phyloP scores from a whole-genome alignment of 2,113 vertebrate genomes.

The Catharus fuscescens region DNA sequence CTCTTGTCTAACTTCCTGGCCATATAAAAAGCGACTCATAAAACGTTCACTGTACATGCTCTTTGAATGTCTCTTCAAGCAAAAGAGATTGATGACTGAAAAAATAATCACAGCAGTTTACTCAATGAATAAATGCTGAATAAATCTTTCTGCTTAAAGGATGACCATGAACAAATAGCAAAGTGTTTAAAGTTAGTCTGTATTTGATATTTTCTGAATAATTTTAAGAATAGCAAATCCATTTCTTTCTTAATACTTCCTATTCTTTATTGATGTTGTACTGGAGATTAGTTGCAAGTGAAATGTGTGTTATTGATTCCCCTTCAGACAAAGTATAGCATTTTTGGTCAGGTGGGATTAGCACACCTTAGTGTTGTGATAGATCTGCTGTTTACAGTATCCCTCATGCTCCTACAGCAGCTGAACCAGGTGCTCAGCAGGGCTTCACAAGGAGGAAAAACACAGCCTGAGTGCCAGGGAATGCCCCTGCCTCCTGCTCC shows the following conservation, averaged over 20 bases:
- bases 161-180: background rate
- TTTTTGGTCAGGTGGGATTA: constrained; percentile 28
- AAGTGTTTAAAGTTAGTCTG: constrained; percentile 22
- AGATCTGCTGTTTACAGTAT: background rate
- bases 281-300: constrained; percentile 2
- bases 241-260: background rate
- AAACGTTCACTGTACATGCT: constrained; percentile 15
- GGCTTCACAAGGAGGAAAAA: background rate
- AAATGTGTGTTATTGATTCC: constrained; percentile 20
- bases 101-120: constrained; percentile 32
- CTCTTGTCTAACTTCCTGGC: constrained; percentile 13
- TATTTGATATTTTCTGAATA: constrained; percentile 12
- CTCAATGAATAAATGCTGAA: background rate
- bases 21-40: constrained; percentile 14
- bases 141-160: constrained; percentile 15
- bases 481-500: background rate
- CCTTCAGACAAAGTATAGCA: background rate
- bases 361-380: background rate
- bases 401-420: background rate
- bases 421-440: background rate
- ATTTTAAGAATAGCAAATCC: constrained; percentile 2
- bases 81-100: background rate
- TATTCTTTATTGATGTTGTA: background rate
- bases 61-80: background rate
- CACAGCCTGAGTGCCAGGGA: background rate